Base-by-base conservation (phyloP, 2,113 vertebrate genomes). In the Danionella cerebrum region DNA sequence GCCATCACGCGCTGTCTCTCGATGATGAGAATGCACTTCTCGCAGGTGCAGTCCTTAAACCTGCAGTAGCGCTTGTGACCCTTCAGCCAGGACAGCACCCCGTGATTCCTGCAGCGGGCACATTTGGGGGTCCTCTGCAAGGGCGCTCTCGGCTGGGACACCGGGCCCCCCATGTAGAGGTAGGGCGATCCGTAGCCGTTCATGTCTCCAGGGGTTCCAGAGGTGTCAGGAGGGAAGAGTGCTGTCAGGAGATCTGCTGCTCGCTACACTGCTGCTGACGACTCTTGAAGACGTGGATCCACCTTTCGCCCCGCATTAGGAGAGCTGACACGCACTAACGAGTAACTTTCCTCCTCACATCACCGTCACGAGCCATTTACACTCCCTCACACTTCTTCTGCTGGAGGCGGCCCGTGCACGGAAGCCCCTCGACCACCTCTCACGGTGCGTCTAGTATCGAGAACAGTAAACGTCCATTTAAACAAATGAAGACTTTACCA, bases 21-120 rank as follows among this genome's bases (percentile, higher is more conserved):
- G 81, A 97, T 95, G 85, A 97, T 96, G 35, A 97, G 90, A 86
- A 97, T 96, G 87, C 95, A 97, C 76, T 97, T 97, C 81, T 96
- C 95, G 79, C 95, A 97, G 67, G 92, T 91, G 85, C 95, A 97
- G 90, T 96, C 95, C 82, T 96, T 96, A 87, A 96, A 96, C 82
- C 95, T 92, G 76, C 95, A 96, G 86, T 95, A 96, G 57, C 95
- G 92, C 77, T 97, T 97, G 89, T 96, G 94, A 45, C 95, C 95
- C 78, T 96, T 97, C 58, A 97, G 91, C 93, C 95, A 97, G 22
- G 94, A 96, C 7, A 96, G 89, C 73, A 97, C 94, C 25, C 95
- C 95, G 83, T 96, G 95, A 84, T 97, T 97, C 59, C 94, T 84
- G 89, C 94, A 97, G 12, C 94, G 93, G 35, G 94, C 94, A 81